A percentile compares a stretch with the other conserved stretches of the same genome.
These are phyloP conservation scores for Pseudoatta argentina DNA, from an alignment of 1,140 invertebrate genomes.

Conservation along the genomic window DNA sequence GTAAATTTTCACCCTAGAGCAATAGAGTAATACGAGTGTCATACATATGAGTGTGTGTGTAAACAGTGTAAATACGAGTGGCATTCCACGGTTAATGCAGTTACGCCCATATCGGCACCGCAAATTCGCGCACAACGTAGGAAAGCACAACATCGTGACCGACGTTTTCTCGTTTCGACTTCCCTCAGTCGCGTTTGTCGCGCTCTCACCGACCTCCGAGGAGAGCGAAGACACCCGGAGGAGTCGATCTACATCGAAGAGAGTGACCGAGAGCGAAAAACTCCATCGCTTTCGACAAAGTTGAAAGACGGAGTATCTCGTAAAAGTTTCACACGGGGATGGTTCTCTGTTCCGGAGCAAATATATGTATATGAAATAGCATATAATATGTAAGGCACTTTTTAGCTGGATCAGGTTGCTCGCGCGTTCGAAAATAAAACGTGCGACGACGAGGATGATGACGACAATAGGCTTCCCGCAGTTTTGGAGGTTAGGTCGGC, in stretches of 20 bases:
- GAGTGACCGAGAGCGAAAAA: neutral
- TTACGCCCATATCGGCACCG: slow-evolving; percentile 31
- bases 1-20: too few relatives aligned
- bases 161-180: neutral
- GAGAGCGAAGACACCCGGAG: neutral
- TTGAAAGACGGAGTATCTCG: too few relatives aligned
- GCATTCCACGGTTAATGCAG: neutral
- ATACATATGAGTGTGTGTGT: too few relatives aligned
- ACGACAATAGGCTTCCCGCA: neutral
- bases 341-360: too few relatives aligned
- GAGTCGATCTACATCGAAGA: too few relatives aligned
- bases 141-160: neutral
- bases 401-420: slow-evolving; percentile 4
- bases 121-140: neutral
- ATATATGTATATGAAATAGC: too few relatives aligned
- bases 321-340: too few relatives aligned
- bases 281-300: neutral
- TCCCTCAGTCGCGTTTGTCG: neutral
- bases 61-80: too few relatives aligned
- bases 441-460: slow-evolving; percentile 23
- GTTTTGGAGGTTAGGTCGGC: slow-evolving; percentile 68
- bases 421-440: slow-evolving; percentile 34
- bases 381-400: neutral
- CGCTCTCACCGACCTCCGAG: neutral
- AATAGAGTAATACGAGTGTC: too few relatives aligned